Evolutionary conservation across 2,113 vertebrate genomes (phyloP).

Genomic region (Callorhinus ursinus): DNA sequence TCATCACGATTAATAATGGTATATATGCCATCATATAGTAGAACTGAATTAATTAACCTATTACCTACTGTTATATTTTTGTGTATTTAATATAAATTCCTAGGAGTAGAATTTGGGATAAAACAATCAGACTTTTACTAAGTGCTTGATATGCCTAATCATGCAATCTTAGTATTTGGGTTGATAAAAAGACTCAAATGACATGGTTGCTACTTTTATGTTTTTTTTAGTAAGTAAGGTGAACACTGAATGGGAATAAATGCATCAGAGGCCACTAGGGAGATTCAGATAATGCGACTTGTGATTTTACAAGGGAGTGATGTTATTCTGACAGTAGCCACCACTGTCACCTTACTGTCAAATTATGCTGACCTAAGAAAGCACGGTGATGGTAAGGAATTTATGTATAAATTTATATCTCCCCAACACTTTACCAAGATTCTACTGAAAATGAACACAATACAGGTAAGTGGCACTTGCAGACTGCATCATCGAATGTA

Average conservation of each 20-base stretch:
- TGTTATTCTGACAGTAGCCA: background rate
- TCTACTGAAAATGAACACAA: background rate
- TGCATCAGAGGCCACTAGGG: background rate
- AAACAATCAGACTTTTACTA: background rate
- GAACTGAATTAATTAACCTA: background rate
- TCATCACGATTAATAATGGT: background rate
- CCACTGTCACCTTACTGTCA: background rate
- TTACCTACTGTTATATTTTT: background rate
- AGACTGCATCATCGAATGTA: background rate
- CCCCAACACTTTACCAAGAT: background rate
- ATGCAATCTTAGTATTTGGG: background rate
- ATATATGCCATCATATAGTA: background rate
- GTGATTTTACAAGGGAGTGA: background rate
- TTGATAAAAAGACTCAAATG: background rate
- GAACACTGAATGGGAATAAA: background rate
- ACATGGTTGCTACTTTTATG: background rate
- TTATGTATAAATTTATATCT: background rate
- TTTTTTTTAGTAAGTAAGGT: background rate
- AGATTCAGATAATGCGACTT: background rate
- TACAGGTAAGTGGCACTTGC: background rate
- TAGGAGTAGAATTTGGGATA: background rate
- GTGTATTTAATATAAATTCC: background rate
- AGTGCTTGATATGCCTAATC: background rate
- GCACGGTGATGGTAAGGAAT: background rate
- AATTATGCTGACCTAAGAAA: background rate